These are phyloP conservation scores for Parotia lawesii DNA, from an alignment of 2,113 vertebrate genomes.

Conservation along the genomic window DNA sequence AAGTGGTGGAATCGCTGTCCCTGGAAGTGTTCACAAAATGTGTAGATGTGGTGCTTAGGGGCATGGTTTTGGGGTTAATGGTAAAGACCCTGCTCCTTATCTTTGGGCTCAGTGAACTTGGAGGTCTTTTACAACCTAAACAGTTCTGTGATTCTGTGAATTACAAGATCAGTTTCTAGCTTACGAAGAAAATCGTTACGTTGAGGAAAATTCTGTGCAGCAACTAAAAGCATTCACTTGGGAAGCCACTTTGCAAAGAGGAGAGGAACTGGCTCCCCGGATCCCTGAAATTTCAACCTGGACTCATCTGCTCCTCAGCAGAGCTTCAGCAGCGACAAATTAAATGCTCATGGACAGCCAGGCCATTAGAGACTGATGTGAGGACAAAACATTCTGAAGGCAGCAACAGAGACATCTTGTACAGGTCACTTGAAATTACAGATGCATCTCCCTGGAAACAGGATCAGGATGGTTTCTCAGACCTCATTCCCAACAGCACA, in stretches of 20 bases:
- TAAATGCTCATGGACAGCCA: background rate
- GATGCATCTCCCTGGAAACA: background rate
- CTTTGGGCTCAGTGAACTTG: background rate
- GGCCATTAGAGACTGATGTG: background rate
- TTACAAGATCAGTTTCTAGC: background rate
- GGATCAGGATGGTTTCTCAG: background rate
- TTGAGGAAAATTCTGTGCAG: background rate
- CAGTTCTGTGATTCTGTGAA: background rate
- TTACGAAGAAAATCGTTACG: background rate
- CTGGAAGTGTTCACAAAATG: background rate
- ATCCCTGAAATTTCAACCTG: background rate
- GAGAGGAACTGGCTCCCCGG: background rate
- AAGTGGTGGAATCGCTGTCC: background rate
- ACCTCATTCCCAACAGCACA: rapidly evolving
- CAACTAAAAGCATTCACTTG: background rate
- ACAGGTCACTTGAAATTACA: background rate
- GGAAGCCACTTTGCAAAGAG: background rate
- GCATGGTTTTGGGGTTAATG: background rate
- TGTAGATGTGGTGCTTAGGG: background rate
- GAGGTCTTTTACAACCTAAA: background rate
- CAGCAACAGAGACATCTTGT: background rate
- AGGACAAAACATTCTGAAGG: background rate
- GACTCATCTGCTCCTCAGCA: background rate
- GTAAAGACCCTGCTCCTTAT: too few relatives aligned
- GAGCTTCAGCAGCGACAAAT: background rate